These are phyloP conservation scores for Neogale vison DNA, from an alignment of 2,113 vertebrate genomes.

Conservation along the genomic window DNA sequence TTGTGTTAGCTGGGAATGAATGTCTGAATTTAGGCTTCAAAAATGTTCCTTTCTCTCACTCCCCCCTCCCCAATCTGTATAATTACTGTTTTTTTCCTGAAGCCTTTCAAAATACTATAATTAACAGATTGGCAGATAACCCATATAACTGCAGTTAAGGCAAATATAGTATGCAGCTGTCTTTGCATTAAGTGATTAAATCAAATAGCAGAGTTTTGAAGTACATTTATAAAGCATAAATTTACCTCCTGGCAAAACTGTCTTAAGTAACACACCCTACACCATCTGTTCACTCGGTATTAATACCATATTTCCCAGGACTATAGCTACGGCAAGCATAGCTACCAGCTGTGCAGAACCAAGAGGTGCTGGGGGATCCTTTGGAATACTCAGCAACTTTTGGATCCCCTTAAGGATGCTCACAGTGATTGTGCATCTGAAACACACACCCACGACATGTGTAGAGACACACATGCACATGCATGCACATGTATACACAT, in stretches of 20 bases:
- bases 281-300: constrained; percentile 73
- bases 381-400: constrained; percentile 40
- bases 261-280: constrained; percentile 73
- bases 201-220: constrained; percentile 80
- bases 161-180: constrained; percentile 78
- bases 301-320: constrained; percentile 68
- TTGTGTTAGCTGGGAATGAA: constrained; percentile 70
- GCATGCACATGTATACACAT: too few species aligned
- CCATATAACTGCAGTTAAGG: constrained; percentile 74
- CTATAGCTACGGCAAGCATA: constrained; percentile 33
- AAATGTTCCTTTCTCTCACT: constrained; percentile 29
- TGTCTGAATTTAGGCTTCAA: constrained; percentile 73
- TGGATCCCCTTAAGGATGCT: not conserved
- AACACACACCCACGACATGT: fast-evolving
- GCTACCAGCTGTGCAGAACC: constrained; percentile 32
- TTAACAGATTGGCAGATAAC: constrained; percentile 82
- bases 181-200: constrained; percentile 81
- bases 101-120: constrained; percentile 78
- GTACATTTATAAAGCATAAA: constrained; percentile 80
- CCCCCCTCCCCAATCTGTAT: constrained; percentile 61
- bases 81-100: constrained; percentile 75
- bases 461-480: not conserved
- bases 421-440: constrained; percentile 7
- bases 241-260: constrained; percentile 80
- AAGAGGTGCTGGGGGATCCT: constrained; percentile 58